phyloP scores from a whole-genome alignment of 1,140 invertebrate genomes.

The Meloidogyne exigua region DNA sequence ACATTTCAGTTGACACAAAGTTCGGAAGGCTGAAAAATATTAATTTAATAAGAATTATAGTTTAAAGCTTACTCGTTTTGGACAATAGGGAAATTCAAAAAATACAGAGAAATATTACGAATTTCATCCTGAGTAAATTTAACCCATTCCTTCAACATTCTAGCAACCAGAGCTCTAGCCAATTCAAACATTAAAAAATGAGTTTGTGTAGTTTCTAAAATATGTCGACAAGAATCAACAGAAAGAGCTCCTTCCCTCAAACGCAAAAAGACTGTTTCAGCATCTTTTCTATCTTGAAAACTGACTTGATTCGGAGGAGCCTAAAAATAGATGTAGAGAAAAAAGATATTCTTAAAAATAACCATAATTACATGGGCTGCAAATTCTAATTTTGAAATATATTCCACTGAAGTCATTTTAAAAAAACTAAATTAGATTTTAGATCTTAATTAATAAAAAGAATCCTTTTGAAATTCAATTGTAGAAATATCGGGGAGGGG shows the following conservation, averaged over 20 bases:
- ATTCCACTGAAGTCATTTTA: neutral
- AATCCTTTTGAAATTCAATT: no score
- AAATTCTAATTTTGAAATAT: constrained; percentile 34
- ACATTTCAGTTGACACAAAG: constrained; percentile 33
- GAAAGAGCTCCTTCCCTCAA: constrained; percentile 26
- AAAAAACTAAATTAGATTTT: no score
- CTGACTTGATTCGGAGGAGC: constrained; percentile 33
- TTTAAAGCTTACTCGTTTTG: constrained; percentile 23
- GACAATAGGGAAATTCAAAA: constrained; percentile 25
- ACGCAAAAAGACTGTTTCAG: constrained; percentile 26
- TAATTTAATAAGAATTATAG: no score
- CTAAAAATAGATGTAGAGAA: constrained; percentile 6
- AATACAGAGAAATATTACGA: constrained; percentile 29
- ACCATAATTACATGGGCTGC: constrained; percentile 35
- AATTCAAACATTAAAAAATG: constrained; percentile 39
- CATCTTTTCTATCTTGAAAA: constrained; percentile 28
- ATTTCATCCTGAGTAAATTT: constrained; percentile 26
- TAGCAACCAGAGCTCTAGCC: constrained; percentile 19
- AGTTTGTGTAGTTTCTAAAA: constrained; percentile 32
- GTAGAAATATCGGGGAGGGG: no score
- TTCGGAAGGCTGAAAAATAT: constrained; percentile 25
- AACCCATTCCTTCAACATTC: constrained; percentile 29
- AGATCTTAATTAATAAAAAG: no score
- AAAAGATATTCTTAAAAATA: neutral
- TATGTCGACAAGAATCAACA: constrained; percentile 26